Evolutionary conservation across 1,140 invertebrate genomes (phyloP).

Genomic region (Heliconius nattereri): DNA sequence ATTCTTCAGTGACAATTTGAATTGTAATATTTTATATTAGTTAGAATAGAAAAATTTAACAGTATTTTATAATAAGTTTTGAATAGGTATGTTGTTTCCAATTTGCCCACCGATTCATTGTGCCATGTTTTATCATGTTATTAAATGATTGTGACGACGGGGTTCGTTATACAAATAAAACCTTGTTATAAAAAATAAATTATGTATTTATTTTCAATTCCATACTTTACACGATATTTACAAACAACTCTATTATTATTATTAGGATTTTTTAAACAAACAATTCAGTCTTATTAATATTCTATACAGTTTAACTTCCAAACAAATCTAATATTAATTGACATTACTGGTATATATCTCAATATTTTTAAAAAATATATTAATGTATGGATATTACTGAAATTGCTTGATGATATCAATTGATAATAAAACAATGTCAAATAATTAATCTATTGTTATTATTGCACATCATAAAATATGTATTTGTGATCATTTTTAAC

Average conservation of each 20-base stretch:
- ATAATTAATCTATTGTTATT: not conserved
- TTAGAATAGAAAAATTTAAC: not conserved
- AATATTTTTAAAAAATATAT: not conserved
- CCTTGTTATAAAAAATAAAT: conserved; percentile 69
- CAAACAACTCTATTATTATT: conserved; percentile 59
- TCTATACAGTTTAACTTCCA: conserved; percentile 70
- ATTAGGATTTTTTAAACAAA: conserved; percentile 61
- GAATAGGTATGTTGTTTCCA: not conserved
- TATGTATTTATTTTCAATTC: conserved; percentile 72
- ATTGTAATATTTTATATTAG: not conserved
- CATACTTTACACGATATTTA: conserved; percentile 68
- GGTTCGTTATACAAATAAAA: conserved; percentile 52
- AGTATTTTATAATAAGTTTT: not conserved
- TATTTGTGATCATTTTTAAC: not conserved
- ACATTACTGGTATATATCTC: conserved; percentile 26
- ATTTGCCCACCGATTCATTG: conserved; percentile 31
- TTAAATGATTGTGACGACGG: conserved; percentile 23
- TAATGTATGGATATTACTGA: not conserved
- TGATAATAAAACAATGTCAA: not conserved
- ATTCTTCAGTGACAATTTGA: not conserved
- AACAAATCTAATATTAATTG: conserved; percentile 51
- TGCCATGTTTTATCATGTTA: conserved; percentile 47
- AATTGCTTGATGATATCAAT: not conserved
- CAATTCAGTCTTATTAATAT: conserved; percentile 73
- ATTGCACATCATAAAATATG: not conserved